phyloP scores from a whole-genome alignment of 1,140 invertebrate genomes.

The Anoplophora glabripennis region DNA sequence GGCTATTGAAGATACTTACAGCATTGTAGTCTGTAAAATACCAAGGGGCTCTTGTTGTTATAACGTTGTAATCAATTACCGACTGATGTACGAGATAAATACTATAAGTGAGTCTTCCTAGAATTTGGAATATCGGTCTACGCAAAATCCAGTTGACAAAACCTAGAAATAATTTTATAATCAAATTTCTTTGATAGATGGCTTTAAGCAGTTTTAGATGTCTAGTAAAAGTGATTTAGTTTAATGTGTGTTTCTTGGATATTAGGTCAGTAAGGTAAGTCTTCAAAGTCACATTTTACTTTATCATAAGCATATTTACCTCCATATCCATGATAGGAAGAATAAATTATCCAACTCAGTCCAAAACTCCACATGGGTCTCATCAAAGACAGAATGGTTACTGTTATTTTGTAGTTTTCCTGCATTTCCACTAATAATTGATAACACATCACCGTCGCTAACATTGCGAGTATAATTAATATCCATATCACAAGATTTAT shows the following conservation, averaged over 20 bases:
- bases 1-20: conserved; percentile 23
- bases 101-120: background rate
- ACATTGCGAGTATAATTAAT: conserved; percentile 16
- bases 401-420: conserved; percentile 11
- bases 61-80: conserved; percentile 14
- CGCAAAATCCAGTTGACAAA: conserved; percentile 2
- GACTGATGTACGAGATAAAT: conserved; percentile 9
- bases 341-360: conserved; percentile 38
- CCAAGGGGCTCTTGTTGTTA: conserved; percentile 10
- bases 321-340: conserved; percentile 35
- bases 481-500: conserved; percentile 30
- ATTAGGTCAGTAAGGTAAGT: no score
- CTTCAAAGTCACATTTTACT: no score
- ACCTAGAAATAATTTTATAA: background rate
- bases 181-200: no score
- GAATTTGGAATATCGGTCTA: conserved; percentile 1
- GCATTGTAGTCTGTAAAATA: conserved; percentile 23
- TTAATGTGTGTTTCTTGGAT: no score
- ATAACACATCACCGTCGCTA: conserved; percentile 18
- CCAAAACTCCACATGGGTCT: conserved; percentile 34
- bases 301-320: conserved; percentile 5
- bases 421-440: conserved; percentile 22
- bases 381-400: conserved; percentile 25
- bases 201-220: no score
- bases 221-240: no score